Conservation (phyloP, 1,140 invertebrate genomes). For the Apis dorsata region DNA sequence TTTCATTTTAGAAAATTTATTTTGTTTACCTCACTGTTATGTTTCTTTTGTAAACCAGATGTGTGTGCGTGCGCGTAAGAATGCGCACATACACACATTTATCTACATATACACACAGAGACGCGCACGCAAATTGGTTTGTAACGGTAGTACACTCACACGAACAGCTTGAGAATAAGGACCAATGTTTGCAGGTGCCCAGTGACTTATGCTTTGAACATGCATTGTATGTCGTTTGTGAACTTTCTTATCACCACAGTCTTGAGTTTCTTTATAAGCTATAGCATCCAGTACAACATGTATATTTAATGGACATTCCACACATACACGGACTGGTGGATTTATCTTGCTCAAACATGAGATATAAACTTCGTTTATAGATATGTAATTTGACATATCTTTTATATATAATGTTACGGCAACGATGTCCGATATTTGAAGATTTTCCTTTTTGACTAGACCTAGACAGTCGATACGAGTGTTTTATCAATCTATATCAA, state of each 20-base stretch:
- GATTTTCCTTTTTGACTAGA: slow-evolving; percentile 81
- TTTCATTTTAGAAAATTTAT: slow-evolving; percentile 50
- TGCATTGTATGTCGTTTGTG: slow-evolving; percentile 89
- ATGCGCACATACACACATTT: slow-evolving; percentile 40
- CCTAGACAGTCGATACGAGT: slow-evolving; percentile 71
- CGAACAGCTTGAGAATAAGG: slow-evolving; percentile 95
- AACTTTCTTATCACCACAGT: slow-evolving; percentile 72
- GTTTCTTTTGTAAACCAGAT: slow-evolving; percentile 50
- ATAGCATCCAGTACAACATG: slow-evolving; percentile 90
- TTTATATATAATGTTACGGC: slow-evolving; percentile 90
- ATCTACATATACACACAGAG: slow-evolving; percentile 43
- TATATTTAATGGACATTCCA: slow-evolving; percentile 88
- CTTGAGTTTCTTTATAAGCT: slow-evolving; percentile 81
- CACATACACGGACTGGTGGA: slow-evolving; percentile 93
- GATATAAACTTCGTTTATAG: slow-evolving; percentile 89
- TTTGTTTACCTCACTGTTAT: slow-evolving; percentile 47
- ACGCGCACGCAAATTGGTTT: slow-evolving; percentile 44
- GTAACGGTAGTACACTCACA: slow-evolving; percentile 79
- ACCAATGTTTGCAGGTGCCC: slow-evolving; percentile 97
- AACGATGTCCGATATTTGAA: slow-evolving; percentile 86
- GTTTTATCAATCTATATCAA: not conserved
- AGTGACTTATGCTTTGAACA: slow-evolving; percentile 96
- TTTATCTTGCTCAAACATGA: slow-evolving; percentile 88
- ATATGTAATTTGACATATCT: slow-evolving; percentile 89
- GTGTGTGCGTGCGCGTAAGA: slow-evolving; percentile 47